Base-by-base conservation (phyloP, 2,888 invertebrate genomes). In the Sesamia inferens region DNA sequence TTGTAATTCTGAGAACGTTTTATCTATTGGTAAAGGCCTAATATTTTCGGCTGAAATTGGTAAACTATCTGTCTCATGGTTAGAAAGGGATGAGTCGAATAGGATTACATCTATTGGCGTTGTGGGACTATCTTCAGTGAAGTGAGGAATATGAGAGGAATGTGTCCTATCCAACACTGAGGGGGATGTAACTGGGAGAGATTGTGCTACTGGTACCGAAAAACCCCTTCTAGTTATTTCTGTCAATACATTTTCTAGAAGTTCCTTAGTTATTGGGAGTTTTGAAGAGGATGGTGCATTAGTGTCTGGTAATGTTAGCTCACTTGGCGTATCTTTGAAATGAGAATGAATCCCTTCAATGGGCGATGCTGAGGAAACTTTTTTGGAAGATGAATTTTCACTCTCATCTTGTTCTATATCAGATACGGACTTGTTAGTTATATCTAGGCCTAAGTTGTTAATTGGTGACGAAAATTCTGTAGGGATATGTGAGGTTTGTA, bases 41-140 rank as follows among this genome's bases (percentile, higher is more conserved):
- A 0, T n/a, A 5, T n/a, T 11, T 11, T 11, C 54, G 1, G 0
- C 5, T 1, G 11, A 19, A 7, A 48, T 19, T 0, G 48, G 16
- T 48, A 48, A 16, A 3, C 7, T 48, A 7, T 19, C 48, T 16
- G 48, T 48, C 48, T 16, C 0, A 19, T 48, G 7, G 19, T n/a
- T n/a, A 24, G 24, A 14, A 14, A 7, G 31, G 14, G 5, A n/a
- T 51, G 14, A 19, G 1, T 19, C 14, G 5, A 14, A 5, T 24
- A n/a, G 2, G n/a, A 1, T 42, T 54, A 66, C 14, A 22, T 59
- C 58, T 6, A 16, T 13, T 0, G 16, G 10, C 6, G 14, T 13
- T 11, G 16, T 0, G 19, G 7, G 5, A 24, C 2, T 31, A 2
- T 48, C 24, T 39, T 48, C 19, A 19, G 13, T 11, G 1, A 7